These are phyloP conservation scores for Nibea albiflora DNA, from an alignment of 2,113 vertebrate species.

Conservation along the genomic window DNA sequence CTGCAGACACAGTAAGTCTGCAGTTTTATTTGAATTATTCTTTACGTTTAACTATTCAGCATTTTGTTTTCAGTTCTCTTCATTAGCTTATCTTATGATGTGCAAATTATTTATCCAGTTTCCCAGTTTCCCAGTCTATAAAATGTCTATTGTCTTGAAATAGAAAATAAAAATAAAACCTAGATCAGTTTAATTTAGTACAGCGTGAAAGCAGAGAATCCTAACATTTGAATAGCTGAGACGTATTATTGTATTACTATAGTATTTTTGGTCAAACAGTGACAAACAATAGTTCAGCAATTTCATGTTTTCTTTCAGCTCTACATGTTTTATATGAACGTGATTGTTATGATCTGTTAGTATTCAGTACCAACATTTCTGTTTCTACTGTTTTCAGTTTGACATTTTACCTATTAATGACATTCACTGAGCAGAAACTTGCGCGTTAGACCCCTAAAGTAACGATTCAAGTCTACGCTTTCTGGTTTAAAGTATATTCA, in stretches of 20 bases:
- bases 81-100: too few relatives aligned
- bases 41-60: background rate
- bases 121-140: too few relatives aligned
- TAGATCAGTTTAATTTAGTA: background rate
- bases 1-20: background rate
- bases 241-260: too few relatives aligned
- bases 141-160: background rate
- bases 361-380: background rate
- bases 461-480: background rate
- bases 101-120: too few relatives aligned
- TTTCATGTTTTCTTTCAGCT: background rate
- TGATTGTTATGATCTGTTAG: background rate
- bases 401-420: background rate
- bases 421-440: background rate
- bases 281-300: too few relatives aligned
- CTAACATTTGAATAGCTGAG: background rate
- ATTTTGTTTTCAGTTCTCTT: background rate
- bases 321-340: background rate
- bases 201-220: background rate
- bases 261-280: too few relatives aligned
- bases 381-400: background rate
- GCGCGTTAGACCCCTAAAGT: background rate
- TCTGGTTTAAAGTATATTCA: background rate
- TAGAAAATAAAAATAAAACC: too few relatives aligned
- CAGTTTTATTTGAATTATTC: too few relatives aligned